Conservation (phyloP, 2,113 vertebrate genomes). For the Apteryx owenii region DNA sequence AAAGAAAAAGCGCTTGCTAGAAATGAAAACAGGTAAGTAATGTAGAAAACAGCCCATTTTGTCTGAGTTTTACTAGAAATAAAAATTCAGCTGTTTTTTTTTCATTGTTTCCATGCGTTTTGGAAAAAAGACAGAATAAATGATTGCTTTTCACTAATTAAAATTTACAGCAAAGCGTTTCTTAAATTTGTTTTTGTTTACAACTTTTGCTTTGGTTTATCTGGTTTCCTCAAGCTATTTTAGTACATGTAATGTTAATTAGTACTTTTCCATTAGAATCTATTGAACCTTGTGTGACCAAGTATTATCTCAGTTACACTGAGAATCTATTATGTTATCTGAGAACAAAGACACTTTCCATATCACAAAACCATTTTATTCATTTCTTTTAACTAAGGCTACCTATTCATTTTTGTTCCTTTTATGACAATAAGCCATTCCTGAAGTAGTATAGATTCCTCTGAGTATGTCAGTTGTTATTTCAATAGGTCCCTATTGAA, state of each 20-base stretch:
- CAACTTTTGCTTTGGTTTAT: background rate
- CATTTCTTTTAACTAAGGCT: background rate
- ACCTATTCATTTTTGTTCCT: background rate
- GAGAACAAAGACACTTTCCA: background rate
- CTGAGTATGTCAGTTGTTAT: background rate
- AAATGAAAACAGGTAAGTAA: constrained; percentile 90
- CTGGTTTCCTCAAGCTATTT: background rate
- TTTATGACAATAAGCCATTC: background rate
- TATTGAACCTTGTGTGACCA: background rate
- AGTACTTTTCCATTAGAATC: background rate
- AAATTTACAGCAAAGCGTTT: background rate
- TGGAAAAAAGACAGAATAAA: background rate
- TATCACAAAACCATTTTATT: background rate
- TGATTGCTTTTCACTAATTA: background rate
- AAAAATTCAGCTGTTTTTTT: background rate
- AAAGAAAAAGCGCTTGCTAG: constrained; percentile 92
- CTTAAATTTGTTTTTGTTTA: background rate
- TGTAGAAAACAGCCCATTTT: background rate
- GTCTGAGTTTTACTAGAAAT: background rate
- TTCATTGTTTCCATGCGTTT: background rate
- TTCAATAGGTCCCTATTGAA: background rate
- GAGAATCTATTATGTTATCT: background rate
- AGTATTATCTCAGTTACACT: background rate
- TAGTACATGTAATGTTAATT: background rate
- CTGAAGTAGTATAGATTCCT: background rate